Base-by-base conservation (phyloP, 2,888 invertebrate genomes). In the Drosophila paranaensis region DNA sequence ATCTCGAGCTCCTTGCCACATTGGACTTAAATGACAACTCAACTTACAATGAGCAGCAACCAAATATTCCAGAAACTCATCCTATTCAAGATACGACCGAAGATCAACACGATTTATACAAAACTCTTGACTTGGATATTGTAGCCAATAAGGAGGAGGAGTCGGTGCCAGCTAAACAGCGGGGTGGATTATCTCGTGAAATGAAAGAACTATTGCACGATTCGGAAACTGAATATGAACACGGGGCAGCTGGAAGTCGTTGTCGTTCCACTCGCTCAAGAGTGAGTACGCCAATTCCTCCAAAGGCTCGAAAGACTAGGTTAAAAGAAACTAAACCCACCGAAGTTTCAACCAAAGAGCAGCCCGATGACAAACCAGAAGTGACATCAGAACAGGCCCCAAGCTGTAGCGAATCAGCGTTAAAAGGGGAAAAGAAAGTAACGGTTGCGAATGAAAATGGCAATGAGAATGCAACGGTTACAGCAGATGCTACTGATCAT, bases 221-320 rank as follows among this genome's bases (percentile, higher is more conserved):
- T 16, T 1, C 46, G 5, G 53, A 14, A 20, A 33, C n/a, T 16
- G 57, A 63, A 40, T 10, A 5, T 11, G 27, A 46, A 2, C 3
- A 11, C 25, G 45, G 25, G 0, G 2, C 13, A 37, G 11, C 5
- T 0, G 25, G 35, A 50, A 20, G 27, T 42, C 25, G 43, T 8
- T 11, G 14, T 9, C 46, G 55, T 11, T 14, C 27, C 9, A 48
- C 46, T 20, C 65, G 66, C 8, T 50, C 40, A 6, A 25, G 64
- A 33, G 10, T 51, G 25, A 14, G 25, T 11, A 46, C 45, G 3
- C 64, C 51, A 14, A 6, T 27, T 16, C 35, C 48, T 3, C 2
- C 13, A 30, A 55, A 57, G 35, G 5, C 10, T 1, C 25, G 30
- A n/a, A 33, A 6, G 5, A 9, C 2, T 16, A 16, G 16, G 14